Base-by-base conservation (phyloP, 2,113 vertebrate species). In the Gorsachius goisagi region DNA sequence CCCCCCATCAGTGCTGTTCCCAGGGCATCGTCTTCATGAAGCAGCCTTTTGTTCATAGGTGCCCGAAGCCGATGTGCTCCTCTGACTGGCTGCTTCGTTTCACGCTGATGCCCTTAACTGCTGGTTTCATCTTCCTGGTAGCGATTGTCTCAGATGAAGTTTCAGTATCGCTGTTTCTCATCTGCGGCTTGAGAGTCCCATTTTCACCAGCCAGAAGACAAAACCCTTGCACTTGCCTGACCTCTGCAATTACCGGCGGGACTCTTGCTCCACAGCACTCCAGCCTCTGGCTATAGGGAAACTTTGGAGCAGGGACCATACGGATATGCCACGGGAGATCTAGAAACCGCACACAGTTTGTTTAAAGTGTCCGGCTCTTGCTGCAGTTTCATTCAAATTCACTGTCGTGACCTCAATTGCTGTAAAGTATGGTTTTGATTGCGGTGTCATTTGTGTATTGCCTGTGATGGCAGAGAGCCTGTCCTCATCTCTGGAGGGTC, bases 81-180 rank as follows among this genome's bases (percentile, higher is more conserved):
- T 88, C n/a, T 85, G 90, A 79, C 67, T 85, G 87, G 74, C 89
- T 94, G 95, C 96, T 89, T 82, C 92, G 1, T 76, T 94, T 95
- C 69, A 69, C 7, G 22, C 88, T 9, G 68, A 89, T 88, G 88
- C 89, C 80, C 91, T 92, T 95, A 97, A 92, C 96, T 95, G 92
- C 92, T 94, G 91, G 91, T 96, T 96, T 97, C 92, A 94, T 95
- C 91, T 97, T 96, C 96, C 96, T 85, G 77, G 84, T 93, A 92
- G 95, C 0, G 41, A 92, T 89, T 69, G 87, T 92, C 95, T 95
- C 83, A 75, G 86, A 93, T 92, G 90, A 80, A 90, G 80, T 97
- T 97, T 94, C 96, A 87, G 50, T 94, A 93, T 97, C 93, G 2
- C 87, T 95, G 81, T 88, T 97, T 94, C 92, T 95, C 91, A 95